These are phyloP conservation scores for Bruchidius siliquastri DNA, from an alignment of 2,888 invertebrate species.

Conservation along the genomic window DNA sequence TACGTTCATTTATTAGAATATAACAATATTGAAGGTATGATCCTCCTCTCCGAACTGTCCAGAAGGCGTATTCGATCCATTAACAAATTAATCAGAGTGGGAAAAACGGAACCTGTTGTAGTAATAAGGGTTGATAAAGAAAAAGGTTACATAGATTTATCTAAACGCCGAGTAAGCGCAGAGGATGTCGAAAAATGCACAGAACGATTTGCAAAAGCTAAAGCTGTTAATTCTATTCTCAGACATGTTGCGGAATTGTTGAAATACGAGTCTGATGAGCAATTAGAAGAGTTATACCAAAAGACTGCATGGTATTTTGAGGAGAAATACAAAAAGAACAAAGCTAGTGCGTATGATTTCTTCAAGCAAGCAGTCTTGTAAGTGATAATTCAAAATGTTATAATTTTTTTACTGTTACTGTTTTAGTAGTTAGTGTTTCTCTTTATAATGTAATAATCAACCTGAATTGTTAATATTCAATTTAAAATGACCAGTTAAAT, in stretches of 20 bases:
- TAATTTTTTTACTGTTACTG: too few species aligned
- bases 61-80: constrained; percentile 98
- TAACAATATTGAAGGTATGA: constrained; percentile 99
- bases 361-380: constrained; percentile 90
- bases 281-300: constrained; percentile 90
- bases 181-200: constrained; percentile 99
- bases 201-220: constrained; percentile 96
- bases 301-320: constrained; percentile 99
- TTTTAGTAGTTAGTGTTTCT: too few species aligned
- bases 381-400: constrained; percentile 18
- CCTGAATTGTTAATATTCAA: too few species aligned
- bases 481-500: too few species aligned
- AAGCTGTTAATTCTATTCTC: constrained; percentile 96
- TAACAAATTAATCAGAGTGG: constrained; percentile 97
- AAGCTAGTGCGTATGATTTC: constrained; percentile 94
- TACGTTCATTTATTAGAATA: constrained; percentile 97
- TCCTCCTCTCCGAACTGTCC: constrained; percentile 94
- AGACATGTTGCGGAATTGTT: constrained; percentile 95
- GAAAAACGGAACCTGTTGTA: constrained; percentile 97
- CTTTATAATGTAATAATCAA: too few species aligned
- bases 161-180: constrained; percentile 95
- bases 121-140: constrained; percentile 99
- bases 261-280: constrained; percentile 84
- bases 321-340: constrained; percentile 90
- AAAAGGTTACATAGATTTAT: constrained; percentile 99